Percentiles rank a stretch among this genome's conserved stretches.
These are phyloP conservation scores for Heterotis niloticus DNA, from an alignment of 2,113 vertebrate genomes.

Conservation along the genomic window DNA sequence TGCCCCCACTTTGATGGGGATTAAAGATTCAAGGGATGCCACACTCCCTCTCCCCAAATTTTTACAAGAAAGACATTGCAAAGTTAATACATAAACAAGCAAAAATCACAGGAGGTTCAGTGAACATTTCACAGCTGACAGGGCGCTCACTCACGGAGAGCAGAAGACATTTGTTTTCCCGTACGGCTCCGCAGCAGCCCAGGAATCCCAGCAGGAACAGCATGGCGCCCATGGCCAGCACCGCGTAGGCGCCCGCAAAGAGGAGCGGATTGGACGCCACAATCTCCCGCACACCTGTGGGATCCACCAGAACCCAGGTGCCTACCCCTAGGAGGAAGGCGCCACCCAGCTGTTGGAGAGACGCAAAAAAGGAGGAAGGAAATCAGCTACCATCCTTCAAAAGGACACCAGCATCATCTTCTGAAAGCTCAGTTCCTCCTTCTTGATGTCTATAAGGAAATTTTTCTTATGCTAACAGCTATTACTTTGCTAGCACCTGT, in stretches of 20 bases:
- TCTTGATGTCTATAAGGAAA: too few relatives aligned
- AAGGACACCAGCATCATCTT: background rate
- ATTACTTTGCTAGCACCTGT: too few relatives aligned
- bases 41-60: background rate
- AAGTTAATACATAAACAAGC: background rate
- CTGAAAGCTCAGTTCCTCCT: background rate
- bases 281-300: constrained; percentile 86
- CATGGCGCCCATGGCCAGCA: constrained; percentile 84
- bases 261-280: constrained; percentile 83
- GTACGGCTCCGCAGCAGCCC: constrained; percentile 87
- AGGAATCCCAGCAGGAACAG: constrained; percentile 90
- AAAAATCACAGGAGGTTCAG: background rate
- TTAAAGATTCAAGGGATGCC: background rate
- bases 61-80: background rate
- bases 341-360: constrained; percentile 73
- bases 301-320: constrained; percentile 86
- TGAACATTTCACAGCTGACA: background rate
- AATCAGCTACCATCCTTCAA: background rate
- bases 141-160: constrained; percentile 74
- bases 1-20: background rate
- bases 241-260: constrained; percentile 79
- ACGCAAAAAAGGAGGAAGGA: background rate
- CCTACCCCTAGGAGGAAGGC: constrained; percentile 79
- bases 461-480: too few relatives aligned
- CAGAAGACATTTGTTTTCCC: constrained; percentile 88